phyloP scores from a whole-genome alignment of 37 sponge, comb jelly and placozoan genomes.

The Tethya wilhelma region DNA sequence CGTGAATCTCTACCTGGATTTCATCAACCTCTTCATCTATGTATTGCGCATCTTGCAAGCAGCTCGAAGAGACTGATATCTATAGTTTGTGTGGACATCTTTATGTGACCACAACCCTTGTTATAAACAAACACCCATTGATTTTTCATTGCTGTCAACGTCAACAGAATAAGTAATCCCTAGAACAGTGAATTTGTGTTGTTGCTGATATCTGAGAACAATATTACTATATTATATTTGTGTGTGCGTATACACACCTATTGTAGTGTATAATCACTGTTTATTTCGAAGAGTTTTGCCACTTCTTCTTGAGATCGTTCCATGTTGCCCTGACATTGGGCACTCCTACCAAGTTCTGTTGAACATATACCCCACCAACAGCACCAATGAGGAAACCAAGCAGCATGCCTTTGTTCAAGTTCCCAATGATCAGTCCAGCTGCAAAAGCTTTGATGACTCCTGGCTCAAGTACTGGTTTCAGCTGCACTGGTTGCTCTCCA shows the following conservation, averaged over 20 bases:
- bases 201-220: too few species aligned
- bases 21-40: slow-evolving; percentile 94
- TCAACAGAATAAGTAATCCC: too few species aligned
- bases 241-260: too few species aligned
- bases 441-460: slow-evolving; percentile 64
- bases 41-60: slow-evolving; percentile 84
- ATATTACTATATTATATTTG: too few species aligned
- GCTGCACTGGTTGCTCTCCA: slow-evolving; percentile 5
- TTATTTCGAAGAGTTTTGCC: too few species aligned
- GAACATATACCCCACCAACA: slow-evolving; percentile 50
- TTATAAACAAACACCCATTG: too few species aligned
- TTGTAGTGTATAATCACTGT: too few species aligned
- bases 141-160: too few species aligned
- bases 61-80: slow-evolving; percentile 14
- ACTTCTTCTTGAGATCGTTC: slow-evolving; percentile 39
- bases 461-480: slow-evolving; percentile 43
- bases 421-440: slow-evolving; percentile 61
- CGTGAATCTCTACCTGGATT: slow-evolving; percentile 94
- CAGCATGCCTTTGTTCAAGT: slow-evolving; percentile 59
- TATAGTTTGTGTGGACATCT: too few species aligned
- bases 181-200: too few species aligned
- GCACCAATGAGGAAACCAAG: slow-evolving; percentile 62
- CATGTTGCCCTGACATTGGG: slow-evolving; percentile 53
- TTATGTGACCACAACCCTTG: too few species aligned
- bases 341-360: slow-evolving; percentile 52